Evolutionary conservation across 2,888 invertebrate genomes (phyloP), one percentile per base, ranked within the genome.

Genomic region (Nephrotoma appendiculata): DNA sequence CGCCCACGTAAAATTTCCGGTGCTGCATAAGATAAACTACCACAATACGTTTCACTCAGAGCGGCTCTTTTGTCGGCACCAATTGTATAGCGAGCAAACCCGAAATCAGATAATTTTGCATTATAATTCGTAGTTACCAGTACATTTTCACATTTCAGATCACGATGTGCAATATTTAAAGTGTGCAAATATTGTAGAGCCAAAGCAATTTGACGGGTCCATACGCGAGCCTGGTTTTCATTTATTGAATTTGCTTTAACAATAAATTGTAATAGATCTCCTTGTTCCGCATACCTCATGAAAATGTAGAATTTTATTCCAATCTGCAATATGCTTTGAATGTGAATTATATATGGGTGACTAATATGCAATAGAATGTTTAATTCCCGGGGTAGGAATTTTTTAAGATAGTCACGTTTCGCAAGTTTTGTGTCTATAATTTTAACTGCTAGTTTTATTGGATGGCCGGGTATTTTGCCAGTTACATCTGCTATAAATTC

Each of bases 1-100:
- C 93, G 93, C 0, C 96, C 96, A 90, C 92, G 94, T 87, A 97
- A 92, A 87, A 98, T 95, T 91, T 98, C 97, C 0, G 97, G 97
- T 0, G 97, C 96, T 0, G 96, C 97, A 90, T 98, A 98, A 5
- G 96, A 96, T 15, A 97, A 92, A n/a, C 96, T 96, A 0, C 97
- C 97, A 89, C 97, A 97, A 90, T 95, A 97, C 0, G 97, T 97
- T 89, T 95, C 94, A 88, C 96, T 96, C 86, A 95, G 90, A 9
- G 95, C 90, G 88, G 90, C 86, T 3, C 90, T 90, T 71, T 91
- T 92, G 42, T 91, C 89, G 44, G 90, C 89, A n/a, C 90, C 89
- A 15, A 93, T 92, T 87, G 89, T 90, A 84, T 89, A 88, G 15
- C 71, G 71, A 0, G 96, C 95, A 90, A 97, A 97, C 19, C 97